Conservation (phyloP, 2,888 invertebrate species). For the Pocota personata region DNA sequence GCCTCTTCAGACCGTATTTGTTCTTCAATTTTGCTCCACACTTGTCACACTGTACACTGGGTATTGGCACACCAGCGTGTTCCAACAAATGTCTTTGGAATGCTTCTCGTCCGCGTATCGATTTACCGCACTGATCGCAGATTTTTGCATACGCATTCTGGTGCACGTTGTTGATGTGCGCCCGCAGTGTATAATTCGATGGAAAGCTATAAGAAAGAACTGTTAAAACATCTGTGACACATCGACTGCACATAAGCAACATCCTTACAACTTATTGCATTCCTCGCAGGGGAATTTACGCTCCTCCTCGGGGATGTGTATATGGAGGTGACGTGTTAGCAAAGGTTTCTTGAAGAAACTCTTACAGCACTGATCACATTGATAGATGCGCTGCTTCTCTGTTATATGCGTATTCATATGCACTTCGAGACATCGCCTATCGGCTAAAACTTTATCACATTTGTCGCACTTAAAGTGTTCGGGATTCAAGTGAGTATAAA, state of each 20-base stretch:
- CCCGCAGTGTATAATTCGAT: constrained; percentile 77
- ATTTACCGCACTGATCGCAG: constrained; percentile 81
- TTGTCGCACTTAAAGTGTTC: constrained; percentile 79
- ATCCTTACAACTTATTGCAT: constrained; percentile 78
- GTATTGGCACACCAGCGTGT: constrained; percentile 78
- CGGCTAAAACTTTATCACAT: constrained; percentile 78
- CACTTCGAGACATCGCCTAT: constrained; percentile 77
- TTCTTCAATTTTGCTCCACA: constrained; percentile 78
- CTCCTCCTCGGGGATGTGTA: constrained; percentile 79
- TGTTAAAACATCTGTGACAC: neutral
- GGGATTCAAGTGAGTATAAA: constrained; percentile 80
- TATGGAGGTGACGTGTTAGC: constrained; percentile 78
- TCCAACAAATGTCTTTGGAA: constrained; percentile 79
- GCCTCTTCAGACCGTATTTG: constrained; percentile 79
- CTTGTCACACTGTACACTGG: constrained; percentile 78
- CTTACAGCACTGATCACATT: constrained; percentile 80
- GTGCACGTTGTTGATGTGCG: constrained; percentile 79
- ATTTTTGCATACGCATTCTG: constrained; percentile 79
- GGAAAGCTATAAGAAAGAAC: constrained; percentile 76
- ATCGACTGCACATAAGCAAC: neutral
- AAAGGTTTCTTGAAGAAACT: constrained; percentile 78
- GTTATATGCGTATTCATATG: constrained; percentile 78
- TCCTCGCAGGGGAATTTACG: constrained; percentile 77
- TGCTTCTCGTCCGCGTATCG: constrained; percentile 78
- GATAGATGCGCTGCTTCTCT: constrained; percentile 77